A percentile compares a stretch with the other conserved stretches of the same genome.
These are phyloP conservation scores for Pteropus rufus DNA, from an alignment of 2,797 vertebrate genomes.

Conservation along the genomic window DNA sequence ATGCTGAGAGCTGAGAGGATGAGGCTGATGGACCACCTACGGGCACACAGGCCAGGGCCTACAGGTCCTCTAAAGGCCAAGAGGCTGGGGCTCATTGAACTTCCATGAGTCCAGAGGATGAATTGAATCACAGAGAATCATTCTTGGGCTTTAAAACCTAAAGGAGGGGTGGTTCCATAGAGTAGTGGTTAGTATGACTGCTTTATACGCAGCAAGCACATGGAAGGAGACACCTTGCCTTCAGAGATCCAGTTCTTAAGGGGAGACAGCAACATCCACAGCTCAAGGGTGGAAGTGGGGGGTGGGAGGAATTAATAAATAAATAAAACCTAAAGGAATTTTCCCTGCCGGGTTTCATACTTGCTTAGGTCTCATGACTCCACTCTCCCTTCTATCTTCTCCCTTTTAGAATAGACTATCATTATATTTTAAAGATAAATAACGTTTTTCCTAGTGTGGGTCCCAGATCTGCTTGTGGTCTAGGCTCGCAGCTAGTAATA, in stretches of 20 bases:
- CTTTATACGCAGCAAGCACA: no score
- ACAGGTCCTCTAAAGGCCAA: not conserved
- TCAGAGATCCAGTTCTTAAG: no score
- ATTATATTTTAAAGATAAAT: not conserved
- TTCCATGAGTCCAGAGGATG: not conserved
- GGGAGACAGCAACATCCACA: no score
- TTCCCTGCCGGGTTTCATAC: not conserved
- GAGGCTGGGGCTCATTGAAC: not conserved
- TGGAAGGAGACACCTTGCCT: no score
- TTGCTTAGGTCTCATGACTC: not conserved
- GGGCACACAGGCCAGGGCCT: not conserved
- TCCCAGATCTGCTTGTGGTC: no score
- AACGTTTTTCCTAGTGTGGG: not conserved
- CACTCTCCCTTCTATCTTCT: not conserved
- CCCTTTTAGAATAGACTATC: not conserved
- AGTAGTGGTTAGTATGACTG: no score
- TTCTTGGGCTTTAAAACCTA: not conserved
- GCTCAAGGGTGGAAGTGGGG: no score
- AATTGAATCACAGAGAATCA: not conserved
- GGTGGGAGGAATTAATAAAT: no score
- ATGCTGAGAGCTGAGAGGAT: not conserved
- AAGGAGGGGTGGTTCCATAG: no score
- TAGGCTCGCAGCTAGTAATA: no score
- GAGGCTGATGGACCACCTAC: not conserved
- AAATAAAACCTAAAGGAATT: not conserved